These are phyloP conservation scores for Megalops atlanticus DNA, from an alignment of 2,113 vertebrate species.

Conservation along the genomic window DNA sequence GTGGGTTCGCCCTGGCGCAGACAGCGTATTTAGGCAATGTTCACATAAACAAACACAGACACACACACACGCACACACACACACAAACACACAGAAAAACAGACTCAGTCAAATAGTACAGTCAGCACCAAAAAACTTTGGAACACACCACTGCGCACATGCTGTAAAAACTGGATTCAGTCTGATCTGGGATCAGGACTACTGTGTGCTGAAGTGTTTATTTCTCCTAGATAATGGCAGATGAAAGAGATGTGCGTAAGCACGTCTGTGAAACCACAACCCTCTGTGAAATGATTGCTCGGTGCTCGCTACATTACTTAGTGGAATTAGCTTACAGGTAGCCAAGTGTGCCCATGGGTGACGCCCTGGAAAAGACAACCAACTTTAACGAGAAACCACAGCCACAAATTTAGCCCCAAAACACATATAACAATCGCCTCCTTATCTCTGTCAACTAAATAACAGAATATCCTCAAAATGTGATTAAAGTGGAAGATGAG, in stretches of 20 bases:
- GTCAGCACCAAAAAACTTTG: neutral
- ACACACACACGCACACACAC: too few relatives aligned
- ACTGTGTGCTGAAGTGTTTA: conserved; percentile 2
- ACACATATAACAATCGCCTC: too few relatives aligned
- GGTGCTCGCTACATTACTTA: conserved; percentile 16
- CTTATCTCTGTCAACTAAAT: too few relatives aligned
- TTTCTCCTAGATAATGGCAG: too few relatives aligned
- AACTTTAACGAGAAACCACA: neutral
- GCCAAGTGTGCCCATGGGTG: neutral
- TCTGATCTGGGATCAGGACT: conserved; percentile 9
- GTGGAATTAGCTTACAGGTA: neutral
- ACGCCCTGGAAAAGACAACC: neutral
- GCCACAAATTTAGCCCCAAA: too few relatives aligned
- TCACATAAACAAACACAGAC: neutral
- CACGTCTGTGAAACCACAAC: neutral
- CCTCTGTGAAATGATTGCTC: conserved; percentile 12
- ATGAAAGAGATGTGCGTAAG: conserved; percentile 15
- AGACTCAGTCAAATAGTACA: conserved; percentile 26
- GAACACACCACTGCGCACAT: neutral
- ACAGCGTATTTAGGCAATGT: neutral
- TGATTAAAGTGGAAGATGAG: too few relatives aligned
- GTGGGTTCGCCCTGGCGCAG: neutral
- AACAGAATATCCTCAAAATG: too few relatives aligned
- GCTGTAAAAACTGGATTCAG: neutral
- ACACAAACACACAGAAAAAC: neutral